These are phyloP conservation scores for Desmodus rotundus DNA, from an alignment of 2,113 vertebrate genomes.

Conservation along the genomic window DNA sequence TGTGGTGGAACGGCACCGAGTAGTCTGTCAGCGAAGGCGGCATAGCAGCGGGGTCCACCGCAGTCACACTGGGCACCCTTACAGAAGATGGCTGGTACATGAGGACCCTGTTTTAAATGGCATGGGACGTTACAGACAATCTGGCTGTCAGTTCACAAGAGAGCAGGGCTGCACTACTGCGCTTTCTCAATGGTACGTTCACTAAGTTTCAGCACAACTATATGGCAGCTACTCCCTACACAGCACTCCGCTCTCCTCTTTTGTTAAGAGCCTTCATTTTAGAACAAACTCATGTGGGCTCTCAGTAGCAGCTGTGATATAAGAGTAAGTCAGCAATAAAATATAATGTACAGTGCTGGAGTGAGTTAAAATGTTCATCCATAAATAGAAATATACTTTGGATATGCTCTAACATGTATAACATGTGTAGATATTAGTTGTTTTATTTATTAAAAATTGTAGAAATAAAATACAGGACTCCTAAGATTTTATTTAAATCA, in stretches of 20 bases:
- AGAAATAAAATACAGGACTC: not conserved
- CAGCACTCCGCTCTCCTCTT: conserved; percentile 60
- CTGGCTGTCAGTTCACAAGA: conserved; percentile 56
- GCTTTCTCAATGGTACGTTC: not conserved
- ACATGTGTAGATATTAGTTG: not conserved
- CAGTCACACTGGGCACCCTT: conserved; percentile 88
- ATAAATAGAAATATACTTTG: not conserved
- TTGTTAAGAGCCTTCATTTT: conserved; percentile 64
- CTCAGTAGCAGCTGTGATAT: conserved; percentile 59
- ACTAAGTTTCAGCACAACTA: conserved; percentile 22
- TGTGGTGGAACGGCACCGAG: conserved; percentile 92
- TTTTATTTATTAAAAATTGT: not conserved
- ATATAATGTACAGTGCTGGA: conserved; percentile 47
- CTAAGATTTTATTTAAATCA: conserved; percentile 13
- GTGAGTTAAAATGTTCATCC: not conserved
- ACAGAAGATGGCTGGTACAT: conserved; percentile 92
- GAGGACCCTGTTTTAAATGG: conserved; percentile 88
- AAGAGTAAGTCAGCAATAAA: conserved; percentile 62
- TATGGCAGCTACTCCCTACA: conserved; percentile 49
- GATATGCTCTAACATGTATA: not conserved
- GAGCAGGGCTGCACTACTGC: conserved; percentile 9
- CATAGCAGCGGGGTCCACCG: conserved; percentile 88
- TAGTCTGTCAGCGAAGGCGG: conserved; percentile 91
- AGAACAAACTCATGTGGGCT: conserved; percentile 48
- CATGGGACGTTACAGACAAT: conserved; percentile 72